Conservation (phyloP, 1,140 invertebrate species). For the Lysiphlebus fabarum region DNA sequence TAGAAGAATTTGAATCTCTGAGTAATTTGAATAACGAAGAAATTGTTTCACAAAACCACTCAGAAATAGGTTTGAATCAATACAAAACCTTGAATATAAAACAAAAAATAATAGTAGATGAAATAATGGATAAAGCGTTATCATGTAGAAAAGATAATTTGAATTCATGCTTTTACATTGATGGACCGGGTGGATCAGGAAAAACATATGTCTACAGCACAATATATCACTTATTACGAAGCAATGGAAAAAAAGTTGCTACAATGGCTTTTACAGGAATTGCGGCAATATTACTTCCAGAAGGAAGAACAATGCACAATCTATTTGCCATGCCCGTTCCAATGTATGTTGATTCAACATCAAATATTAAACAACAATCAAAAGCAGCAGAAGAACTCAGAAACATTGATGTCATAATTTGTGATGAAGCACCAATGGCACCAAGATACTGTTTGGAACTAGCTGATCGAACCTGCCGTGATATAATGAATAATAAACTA, state of each 20-base stretch:
- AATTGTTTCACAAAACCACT: constrained; percentile 1
- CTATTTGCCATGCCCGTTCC: constrained; percentile 26
- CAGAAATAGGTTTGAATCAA: constrained; percentile 13
- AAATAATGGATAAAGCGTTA: constrained; percentile 1
- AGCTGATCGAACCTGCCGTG: constrained; percentile 26
- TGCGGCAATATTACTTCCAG: constrained; percentile 29
- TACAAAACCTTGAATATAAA: constrained; percentile 16
- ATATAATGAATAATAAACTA: constrained; percentile 23
- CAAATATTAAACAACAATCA: constrained; percentile 37
- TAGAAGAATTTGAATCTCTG: not conserved
- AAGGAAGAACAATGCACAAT: constrained; percentile 27
- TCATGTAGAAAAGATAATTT: not conserved
- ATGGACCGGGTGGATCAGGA: constrained; percentile 27
- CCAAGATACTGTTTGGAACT: constrained; percentile 26
- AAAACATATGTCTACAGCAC: constrained; percentile 27
- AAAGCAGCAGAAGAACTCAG: constrained; percentile 14
- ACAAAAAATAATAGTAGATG: constrained; percentile 15
- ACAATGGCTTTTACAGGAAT: constrained; percentile 31
- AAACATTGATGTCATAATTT: constrained; percentile 30
- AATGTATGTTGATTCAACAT: constrained; percentile 22
- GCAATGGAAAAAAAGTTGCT: constrained; percentile 20
- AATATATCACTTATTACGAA: constrained; percentile 18
- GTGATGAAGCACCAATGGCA: constrained; percentile 38
- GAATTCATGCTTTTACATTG: constrained; percentile 21
- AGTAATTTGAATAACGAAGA: not conserved